Base-by-base conservation (phyloP, 2,888 invertebrate species). In the Hyposoter didymator region DNA sequence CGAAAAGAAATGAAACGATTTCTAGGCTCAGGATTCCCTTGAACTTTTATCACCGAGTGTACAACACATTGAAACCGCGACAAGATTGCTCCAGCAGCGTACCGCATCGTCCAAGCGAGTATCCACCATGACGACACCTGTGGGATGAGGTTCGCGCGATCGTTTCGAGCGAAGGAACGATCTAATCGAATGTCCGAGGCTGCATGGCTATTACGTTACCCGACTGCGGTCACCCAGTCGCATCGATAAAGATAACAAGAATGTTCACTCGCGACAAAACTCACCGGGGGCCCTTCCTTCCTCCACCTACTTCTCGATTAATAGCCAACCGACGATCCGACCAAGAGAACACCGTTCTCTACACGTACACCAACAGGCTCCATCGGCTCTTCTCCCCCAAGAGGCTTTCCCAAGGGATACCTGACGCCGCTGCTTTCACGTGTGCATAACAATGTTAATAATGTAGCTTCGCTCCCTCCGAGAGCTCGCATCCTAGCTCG, bases 351-450 rank as follows among this genome's bases (percentile, higher is more conserved):
- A 76, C 66, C 67, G 67, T 67, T 52, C 22, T 43, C 28, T 52
- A 17, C 66, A 35, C 35, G 14, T 59, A 78, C 47, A 35, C 22
- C 7, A 78, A 69, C 78, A 39, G 22, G 32, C 39, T 28, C 67
- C 45, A 69, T 78, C 67, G 69, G 43, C 67, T 55, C 78, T 55
- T 35, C 49, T 76, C 66, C 12, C 35, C 49, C 75, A 49, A 76
- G 67, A 55, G 67, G 52, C 49, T 78, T 78, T 69, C 32, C 67
- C 55, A 28, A 55, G 67, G 19, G 78, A 28, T 55, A 55, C 39
- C 39, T 43, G 28, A 28, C 28, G 55, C 17, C 28, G 52, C 17
- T 17, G 59, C 28, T 28, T 67, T 28, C 52, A 69, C n/a, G 45
- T n/a, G 45, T n/a, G 67, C 52, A 78, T 67, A 55, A 78, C 55